Evolutionary conservation across 35 echinoderm and acorn worm genomes (phyloP).

Genomic region (Apostichopus japonicus): DNA sequence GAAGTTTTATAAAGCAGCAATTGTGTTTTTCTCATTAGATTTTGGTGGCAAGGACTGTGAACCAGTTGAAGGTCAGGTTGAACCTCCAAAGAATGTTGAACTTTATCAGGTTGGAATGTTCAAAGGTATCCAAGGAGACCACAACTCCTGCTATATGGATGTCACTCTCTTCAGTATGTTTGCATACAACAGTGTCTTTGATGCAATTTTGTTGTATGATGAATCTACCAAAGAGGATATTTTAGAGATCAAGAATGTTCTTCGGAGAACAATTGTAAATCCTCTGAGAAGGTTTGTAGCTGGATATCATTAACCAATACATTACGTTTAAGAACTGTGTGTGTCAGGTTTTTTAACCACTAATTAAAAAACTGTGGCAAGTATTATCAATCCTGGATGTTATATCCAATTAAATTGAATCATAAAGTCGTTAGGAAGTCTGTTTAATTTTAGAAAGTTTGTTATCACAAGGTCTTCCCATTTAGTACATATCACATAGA

Average conservation of each 20-base stretch:
- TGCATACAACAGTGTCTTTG: constrained; percentile 86
- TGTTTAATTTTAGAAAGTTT: too few species aligned
- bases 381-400: too few species aligned
- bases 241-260: constrained; percentile 36
- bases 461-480: too few species aligned
- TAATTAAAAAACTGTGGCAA: too few species aligned
- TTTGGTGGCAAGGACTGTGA: constrained; percentile 80
- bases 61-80: constrained; percentile 38
- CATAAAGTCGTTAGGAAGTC: too few species aligned
- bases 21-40: constrained; percentile 44
- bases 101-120: constrained; percentile 44
- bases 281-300: constrained; percentile 81
- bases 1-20: too few species aligned
- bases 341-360: too few species aligned
- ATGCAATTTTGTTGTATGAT: constrained; percentile 46
- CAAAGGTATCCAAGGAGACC: constrained; percentile 93
- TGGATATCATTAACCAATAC: too few species aligned
- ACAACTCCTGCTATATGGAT: constrained; percentile 97
- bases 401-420: too few species aligned
- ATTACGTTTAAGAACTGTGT: too few species aligned
- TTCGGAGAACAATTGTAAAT: constrained; percentile 80
- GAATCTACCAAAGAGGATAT: constrained; percentile 25
- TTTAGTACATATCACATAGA: too few species aligned
- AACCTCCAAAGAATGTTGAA: constrained; percentile 26
- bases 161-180: constrained; percentile 94